Evolutionary conservation across 1,140 invertebrate genomes (phyloP).

Genomic region (Hyles vespertilio): DNA sequence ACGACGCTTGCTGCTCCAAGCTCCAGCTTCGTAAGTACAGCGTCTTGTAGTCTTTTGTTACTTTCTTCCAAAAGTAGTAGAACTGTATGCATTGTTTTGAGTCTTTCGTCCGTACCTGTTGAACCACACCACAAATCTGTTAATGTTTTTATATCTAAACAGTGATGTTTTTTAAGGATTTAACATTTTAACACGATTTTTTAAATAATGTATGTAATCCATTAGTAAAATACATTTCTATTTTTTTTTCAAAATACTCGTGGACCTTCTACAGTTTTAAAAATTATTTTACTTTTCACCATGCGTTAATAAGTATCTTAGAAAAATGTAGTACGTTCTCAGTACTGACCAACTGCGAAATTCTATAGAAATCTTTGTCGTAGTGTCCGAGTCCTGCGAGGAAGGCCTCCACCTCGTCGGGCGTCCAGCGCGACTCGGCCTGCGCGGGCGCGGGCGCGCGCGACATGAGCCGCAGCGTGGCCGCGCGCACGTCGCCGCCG

Average conservation of each 20-base stretch:
- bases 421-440: constrained; percentile 89
- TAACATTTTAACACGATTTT: too few relatives aligned
- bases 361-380: constrained; percentile 95
- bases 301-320: too few relatives aligned
- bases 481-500: constrained; percentile 91
- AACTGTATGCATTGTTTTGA: constrained; percentile 97
- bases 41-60: constrained; percentile 87
- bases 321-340: too few relatives aligned
- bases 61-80: constrained; percentile 99
- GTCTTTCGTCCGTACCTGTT: constrained; percentile 89
- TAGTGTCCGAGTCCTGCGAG: constrained; percentile 90
- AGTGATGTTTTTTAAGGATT: too few relatives aligned
- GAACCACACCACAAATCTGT: not conserved
- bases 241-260: too few relatives aligned
- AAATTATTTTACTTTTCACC: too few relatives aligned
- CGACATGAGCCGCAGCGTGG: constrained; percentile 88
- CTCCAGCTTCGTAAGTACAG: constrained; percentile 63
- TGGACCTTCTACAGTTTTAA: too few relatives aligned
- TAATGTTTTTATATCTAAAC: too few relatives aligned
- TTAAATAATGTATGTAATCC: too few relatives aligned
- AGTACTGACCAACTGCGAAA: constrained; percentile 87
- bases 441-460: constrained; percentile 83
- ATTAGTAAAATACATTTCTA: too few relatives aligned
- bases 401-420: constrained; percentile 91
- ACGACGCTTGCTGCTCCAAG: constrained; percentile 36